Evolutionary conservation across 2,113 vertebrate genomes (phyloP).

Genomic region (Equus quagga): DNA sequence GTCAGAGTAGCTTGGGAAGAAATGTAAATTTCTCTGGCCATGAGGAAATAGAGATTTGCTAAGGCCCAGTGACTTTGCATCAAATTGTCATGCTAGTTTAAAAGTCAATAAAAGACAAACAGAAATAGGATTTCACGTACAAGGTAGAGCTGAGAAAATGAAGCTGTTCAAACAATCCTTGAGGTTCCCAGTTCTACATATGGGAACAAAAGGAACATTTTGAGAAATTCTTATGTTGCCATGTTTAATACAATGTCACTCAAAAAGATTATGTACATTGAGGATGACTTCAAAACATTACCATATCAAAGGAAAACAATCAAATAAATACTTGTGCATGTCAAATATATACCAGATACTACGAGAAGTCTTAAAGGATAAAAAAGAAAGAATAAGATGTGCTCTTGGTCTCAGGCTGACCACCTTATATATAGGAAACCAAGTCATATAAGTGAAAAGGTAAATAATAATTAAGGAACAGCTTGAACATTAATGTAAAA

Average conservation of each 20-base stretch:
- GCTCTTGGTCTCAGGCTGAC: neutral
- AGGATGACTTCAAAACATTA: neutral
- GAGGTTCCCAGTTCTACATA: neutral
- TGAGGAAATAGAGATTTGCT: neutral
- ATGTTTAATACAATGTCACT: neutral
- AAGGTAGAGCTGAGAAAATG: neutral
- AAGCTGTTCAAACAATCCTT: neutral
- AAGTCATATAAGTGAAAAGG: neutral
- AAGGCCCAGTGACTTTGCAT: constrained; percentile 16
- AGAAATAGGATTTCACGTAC: neutral
- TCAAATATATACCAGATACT: neutral
- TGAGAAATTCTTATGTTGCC: neutral
- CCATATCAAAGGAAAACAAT: neutral
- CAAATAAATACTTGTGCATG: neutral
- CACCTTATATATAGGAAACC: neutral
- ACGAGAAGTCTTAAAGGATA: neutral
- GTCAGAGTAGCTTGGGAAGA: constrained; percentile 3
- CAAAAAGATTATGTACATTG: neutral
- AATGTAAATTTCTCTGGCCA: constrained; percentile 37
- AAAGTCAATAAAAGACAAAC: constrained; percentile 46
- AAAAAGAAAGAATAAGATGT: neutral
- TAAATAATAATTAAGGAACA: neutral
- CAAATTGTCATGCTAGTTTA: constrained; percentile 36
- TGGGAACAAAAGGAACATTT: neutral
- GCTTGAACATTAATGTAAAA: neutral